Percentiles rank a stretch among this genome's conserved stretches.
Conservation (phyloP, 2,888 invertebrate species). For the Lobophora halterata region DNA sequence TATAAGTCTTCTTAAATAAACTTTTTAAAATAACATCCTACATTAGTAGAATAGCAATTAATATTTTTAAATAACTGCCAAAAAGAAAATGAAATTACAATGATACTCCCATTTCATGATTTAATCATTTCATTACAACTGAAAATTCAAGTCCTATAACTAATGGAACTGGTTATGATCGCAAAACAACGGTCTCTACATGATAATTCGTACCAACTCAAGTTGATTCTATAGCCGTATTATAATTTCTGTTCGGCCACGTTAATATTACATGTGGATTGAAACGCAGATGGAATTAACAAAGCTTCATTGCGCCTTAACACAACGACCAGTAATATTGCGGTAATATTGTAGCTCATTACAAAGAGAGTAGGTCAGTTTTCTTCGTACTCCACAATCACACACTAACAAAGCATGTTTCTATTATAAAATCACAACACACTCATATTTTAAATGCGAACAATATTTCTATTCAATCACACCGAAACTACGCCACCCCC, state of each 20-base stretch:
- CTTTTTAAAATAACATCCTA: too few species aligned
- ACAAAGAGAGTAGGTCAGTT: constrained; percentile 3
- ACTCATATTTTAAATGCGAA: too few species aligned
- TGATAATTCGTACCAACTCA: constrained; percentile 4
- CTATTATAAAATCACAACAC: too few species aligned
- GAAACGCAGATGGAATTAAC: constrained; percentile 28
- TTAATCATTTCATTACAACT: constrained; percentile 2
- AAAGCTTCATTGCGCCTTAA: constrained; percentile 21
- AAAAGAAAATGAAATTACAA: too few species aligned
- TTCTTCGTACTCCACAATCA: too few species aligned
- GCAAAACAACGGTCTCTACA: constrained; percentile 3
- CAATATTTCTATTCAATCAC: too few species aligned
- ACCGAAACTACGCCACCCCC: too few species aligned
- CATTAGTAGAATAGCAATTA: too few species aligned
- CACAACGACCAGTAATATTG: constrained; percentile 26
- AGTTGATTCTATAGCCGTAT: constrained; percentile 6
- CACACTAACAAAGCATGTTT: too few species aligned
- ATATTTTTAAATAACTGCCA: too few species aligned
- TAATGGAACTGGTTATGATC: constrained; percentile 12
- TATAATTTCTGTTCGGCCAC: constrained; percentile 16
- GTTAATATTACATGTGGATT: constrained; percentile 24
- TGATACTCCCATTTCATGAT: not conserved
- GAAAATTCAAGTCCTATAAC: constrained; percentile 3
- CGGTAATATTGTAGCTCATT: constrained; percentile 10
- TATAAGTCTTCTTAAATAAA: too few species aligned